These are phyloP conservation scores for Pinna nobilis DNA, from an alignment of 1,140 invertebrate species.

Conservation along the genomic window DNA sequence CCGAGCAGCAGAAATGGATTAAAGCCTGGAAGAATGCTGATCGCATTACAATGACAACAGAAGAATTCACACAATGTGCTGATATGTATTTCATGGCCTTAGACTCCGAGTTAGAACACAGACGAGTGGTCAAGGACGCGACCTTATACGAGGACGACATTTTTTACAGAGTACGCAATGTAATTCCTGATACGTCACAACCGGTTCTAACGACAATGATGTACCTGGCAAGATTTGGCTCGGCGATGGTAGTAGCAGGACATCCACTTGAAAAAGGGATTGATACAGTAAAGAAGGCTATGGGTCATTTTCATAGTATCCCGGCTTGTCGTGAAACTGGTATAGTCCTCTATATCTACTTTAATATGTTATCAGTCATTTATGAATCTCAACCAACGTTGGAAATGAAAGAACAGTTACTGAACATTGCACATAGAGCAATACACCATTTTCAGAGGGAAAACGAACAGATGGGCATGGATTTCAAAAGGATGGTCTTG, in stretches of 20 bases:
- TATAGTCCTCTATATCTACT: conserved; percentile 23
- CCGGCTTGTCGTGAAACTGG: conserved; percentile 26
- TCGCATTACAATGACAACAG: background rate
- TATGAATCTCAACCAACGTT: background rate
- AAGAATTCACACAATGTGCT: background rate
- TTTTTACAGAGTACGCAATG: conserved; percentile 2
- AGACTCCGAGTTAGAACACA: conserved; percentile 17
- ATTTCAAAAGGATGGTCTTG: conserved; percentile 26
- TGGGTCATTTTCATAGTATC: background rate
- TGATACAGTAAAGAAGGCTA: conserved; percentile 12
- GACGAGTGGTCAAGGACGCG: conserved; percentile 11
- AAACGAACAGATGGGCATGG: conserved; percentile 13
- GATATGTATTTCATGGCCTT: conserved; percentile 34
- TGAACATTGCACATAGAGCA: background rate
- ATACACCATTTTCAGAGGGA: conserved; percentile 30
- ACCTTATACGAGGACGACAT: conserved; percentile 1
- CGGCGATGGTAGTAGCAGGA: conserved; percentile 12
- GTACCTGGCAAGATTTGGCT: conserved; percentile 19
- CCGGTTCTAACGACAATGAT: conserved; percentile 13
- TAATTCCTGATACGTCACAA: background rate
- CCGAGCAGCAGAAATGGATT: background rate
- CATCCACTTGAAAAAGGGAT: conserved; percentile 13
- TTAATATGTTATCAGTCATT: conserved; percentile 16
- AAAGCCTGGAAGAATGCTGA: background rate
- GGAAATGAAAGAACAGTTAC: background rate